Percentiles rank a stretch among this genome's conserved stretches.
phyloP scores from a whole-genome alignment of 30 jellyfish, hydroid and myxozoan species.

The Catostylus mosaicus region DNA sequence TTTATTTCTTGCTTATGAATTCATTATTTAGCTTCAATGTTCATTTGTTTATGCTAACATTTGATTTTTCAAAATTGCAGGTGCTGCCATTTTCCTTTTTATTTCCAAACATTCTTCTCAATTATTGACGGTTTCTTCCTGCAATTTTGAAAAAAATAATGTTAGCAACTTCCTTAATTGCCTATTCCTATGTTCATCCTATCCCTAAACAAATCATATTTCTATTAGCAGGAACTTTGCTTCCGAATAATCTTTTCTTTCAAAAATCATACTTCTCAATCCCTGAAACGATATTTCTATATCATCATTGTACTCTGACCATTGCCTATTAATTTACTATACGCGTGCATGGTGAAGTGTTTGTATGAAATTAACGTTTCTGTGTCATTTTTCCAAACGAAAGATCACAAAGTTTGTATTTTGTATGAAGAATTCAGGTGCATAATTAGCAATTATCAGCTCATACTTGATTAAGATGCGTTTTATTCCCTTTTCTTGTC shows the following conservation, averaged over 20 bases:
- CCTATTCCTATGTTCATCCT: background rate
- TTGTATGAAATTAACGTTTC: too few relatives aligned
- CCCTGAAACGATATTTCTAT: constrained; percentile 41
- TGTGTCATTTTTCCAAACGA: too few relatives aligned
- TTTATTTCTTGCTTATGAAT: background rate
- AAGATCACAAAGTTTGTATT: too few relatives aligned
- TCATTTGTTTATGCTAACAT: constrained; percentile 11
- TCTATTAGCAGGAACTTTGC: background rate
- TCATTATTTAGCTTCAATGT: background rate
- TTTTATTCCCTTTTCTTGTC: too few relatives aligned
- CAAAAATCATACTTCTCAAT: constrained; percentile 1
- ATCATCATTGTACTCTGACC: background rate
- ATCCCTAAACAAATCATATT: background rate
- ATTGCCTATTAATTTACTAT: too few relatives aligned
- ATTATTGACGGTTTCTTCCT: constrained; percentile 38
- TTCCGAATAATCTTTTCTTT: background rate
- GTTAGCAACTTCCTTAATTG: constrained; percentile 21
- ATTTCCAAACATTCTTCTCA: constrained; percentile 30
- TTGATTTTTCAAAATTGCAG: constrained; percentile 62
- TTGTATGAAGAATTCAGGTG: too few relatives aligned
- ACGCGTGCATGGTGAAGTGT: too few relatives aligned
- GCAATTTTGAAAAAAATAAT: constrained; percentile 63
- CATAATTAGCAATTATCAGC: too few relatives aligned
- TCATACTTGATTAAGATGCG: too few relatives aligned
- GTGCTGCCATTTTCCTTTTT: constrained; percentile 11